A percentile compares a stretch with the other conserved stretches of the same genome.
These are phyloP conservation scores for Xestia rhomboidea DNA, from an alignment of 2,888 invertebrate genomes.

Conservation along the genomic window DNA sequence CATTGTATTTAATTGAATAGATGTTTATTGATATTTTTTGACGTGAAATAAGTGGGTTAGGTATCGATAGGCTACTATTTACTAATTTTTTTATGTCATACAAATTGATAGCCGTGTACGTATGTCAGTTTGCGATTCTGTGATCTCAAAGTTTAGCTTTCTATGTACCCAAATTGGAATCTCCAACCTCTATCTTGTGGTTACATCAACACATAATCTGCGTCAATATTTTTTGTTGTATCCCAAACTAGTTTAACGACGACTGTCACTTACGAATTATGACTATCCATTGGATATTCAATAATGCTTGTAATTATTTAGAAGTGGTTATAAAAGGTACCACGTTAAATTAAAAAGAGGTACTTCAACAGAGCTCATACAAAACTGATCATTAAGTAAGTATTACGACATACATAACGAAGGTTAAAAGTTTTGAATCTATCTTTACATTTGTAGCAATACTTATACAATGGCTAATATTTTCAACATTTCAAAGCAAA, in stretches of 20 bases:
- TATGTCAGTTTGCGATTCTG: background rate
- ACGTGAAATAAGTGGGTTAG: background rate
- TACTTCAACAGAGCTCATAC: conserved; percentile 13
- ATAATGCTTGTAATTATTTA: background rate
- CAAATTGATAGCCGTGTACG: background rate
- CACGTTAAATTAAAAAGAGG: conserved; percentile 8
- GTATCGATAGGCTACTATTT: background rate
- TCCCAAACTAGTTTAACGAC: conserved; percentile 18
- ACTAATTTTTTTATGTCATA: background rate
- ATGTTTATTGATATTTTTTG: background rate
- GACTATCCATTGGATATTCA: background rate
- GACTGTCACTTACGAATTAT: conserved; percentile 24
- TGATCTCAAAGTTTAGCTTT: background rate
- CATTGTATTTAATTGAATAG: background rate
- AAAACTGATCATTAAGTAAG: conserved; percentile 13
- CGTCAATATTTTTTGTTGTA: conserved; percentile 32
- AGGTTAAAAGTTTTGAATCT: background rate
- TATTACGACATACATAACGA: conserved; percentile 5
- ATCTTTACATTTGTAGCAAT: conserved; percentile 22
- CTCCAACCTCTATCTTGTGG: conserved; percentile 4
- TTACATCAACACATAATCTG: conserved; percentile 17
- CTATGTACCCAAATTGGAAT: background rate
- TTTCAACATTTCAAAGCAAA: conserved; percentile 34
- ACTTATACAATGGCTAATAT: conserved; percentile 31
- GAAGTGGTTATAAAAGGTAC: background rate